A percentile compares a stretch with the other conserved stretches of the same genome.
Evolutionary conservation across 2,113 vertebrate genomes (phyloP).

Genomic region (Tragulus kanchil): DNA sequence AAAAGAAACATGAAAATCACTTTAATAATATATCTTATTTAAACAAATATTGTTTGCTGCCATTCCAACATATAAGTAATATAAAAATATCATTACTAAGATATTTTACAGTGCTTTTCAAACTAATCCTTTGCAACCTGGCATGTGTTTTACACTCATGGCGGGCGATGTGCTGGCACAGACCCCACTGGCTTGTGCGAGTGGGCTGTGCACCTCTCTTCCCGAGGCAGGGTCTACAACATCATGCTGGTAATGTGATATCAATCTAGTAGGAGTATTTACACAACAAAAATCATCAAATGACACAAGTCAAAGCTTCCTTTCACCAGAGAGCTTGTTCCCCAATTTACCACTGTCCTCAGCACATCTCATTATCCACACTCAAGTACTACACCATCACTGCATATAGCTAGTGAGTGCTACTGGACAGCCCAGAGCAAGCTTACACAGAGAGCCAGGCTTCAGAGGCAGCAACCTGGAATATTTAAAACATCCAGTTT

Average conservation of each 20-base stretch:
- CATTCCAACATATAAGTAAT: not conserved
- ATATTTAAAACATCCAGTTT: not conserved
- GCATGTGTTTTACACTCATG: not conserved
- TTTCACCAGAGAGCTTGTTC: not conserved
- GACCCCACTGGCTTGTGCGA: not conserved
- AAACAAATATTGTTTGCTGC: not conserved
- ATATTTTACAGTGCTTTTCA: conserved; percentile 14
- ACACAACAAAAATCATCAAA: not conserved
- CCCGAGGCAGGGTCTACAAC: not conserved
- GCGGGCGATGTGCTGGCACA: not conserved
- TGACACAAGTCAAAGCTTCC: not conserved
- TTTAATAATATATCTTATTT: not conserved
- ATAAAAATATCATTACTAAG: not conserved
- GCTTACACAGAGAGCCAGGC: not conserved
- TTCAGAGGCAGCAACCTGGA: not conserved
- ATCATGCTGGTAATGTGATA: not conserved
- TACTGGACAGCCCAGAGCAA: not conserved
- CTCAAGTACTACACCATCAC: not conserved
- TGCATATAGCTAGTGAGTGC: not conserved
- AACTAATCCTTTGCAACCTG: not conserved
- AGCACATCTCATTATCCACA: not conserved
- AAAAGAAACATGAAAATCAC: not conserved
- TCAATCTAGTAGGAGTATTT: not conserved
- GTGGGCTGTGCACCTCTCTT: not conserved
- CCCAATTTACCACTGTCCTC: not conserved